These are phyloP conservation scores for Campylomormyrus tamandua DNA, from an alignment of 2,113 vertebrate genomes.

Conservation along the genomic window DNA sequence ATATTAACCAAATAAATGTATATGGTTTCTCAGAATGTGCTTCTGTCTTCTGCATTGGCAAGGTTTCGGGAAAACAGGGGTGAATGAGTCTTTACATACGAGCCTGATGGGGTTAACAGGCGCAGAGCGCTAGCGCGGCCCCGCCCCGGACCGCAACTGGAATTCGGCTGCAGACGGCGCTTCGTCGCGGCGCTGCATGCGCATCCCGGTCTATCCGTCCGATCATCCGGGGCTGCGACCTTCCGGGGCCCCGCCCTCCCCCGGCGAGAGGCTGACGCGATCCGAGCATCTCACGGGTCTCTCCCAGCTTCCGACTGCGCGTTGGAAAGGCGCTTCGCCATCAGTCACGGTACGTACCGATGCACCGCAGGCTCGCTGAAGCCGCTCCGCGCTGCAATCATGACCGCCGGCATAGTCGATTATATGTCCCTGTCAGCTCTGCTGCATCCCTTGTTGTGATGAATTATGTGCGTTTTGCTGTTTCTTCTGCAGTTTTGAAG, in stretches of 20 bases:
- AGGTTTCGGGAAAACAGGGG: not conserved
- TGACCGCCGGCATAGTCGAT: not conserved
- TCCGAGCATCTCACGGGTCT: conserved; percentile 12
- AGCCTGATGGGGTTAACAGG: not conserved
- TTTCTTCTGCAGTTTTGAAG: not conserved
- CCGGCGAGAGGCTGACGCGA: conserved; percentile 8
- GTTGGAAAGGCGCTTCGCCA: not conserved
- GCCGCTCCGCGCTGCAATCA: not conserved
- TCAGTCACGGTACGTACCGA: conserved; percentile 15
- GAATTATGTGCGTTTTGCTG: not conserved
- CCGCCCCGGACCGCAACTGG: conserved; percentile 30
- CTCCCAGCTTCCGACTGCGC: not conserved
- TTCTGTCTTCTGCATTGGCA: not conserved
- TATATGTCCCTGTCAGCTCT: not conserved
- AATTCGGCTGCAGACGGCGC: conserved; percentile 29
- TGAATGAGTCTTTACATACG: not conserved
- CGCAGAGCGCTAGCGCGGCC: not conserved
- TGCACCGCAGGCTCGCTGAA: not conserved
- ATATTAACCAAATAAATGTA: not conserved
- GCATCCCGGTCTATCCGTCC: conserved; percentile 11
- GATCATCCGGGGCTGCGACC: not conserved
- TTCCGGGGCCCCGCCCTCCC: conserved; percentile 22
- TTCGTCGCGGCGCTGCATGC: conserved; percentile 5
- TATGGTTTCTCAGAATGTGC: not conserved
- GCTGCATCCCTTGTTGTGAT: not conserved